Evolutionary conservation across 2,113 vertebrate species (phyloP).

Genomic region (rat (Rattus norvegicus)): DNA sequence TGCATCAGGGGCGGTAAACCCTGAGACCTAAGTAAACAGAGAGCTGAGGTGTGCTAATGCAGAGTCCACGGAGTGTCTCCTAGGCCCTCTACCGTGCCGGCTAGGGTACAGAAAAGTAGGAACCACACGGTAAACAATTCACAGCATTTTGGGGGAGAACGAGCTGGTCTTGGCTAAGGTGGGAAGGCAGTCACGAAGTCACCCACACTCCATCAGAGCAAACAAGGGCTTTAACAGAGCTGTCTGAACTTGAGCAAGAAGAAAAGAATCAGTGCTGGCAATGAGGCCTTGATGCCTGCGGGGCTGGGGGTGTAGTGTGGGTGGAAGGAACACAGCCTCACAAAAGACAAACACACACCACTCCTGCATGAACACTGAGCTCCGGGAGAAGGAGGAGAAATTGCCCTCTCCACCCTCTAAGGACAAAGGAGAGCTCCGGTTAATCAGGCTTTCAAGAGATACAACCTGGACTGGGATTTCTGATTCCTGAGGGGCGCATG

Average conservation of each 20-base stretch:
- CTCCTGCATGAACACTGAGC: background rate
- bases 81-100: background rate
- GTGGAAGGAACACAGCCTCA: conserved; percentile 12
- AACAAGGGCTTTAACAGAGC: conserved; percentile 57
- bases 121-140: background rate
- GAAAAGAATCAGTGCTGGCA: conserved; percentile 61
- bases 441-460: background rate
- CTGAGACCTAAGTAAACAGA: background rate
- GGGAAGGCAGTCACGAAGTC: conserved; percentile 68
- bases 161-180: conserved; percentile 45
- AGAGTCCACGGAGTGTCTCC: background rate
- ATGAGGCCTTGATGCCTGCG: background rate
- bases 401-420: background rate
- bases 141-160: background rate
- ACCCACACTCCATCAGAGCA: conserved; percentile 66
- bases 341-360: conserved; percentile 11
- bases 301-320: conserved; percentile 33
- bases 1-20: background rate
- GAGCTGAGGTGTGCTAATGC: background rate
- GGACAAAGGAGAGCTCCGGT: background rate
- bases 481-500: background rate
- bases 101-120: background rate
- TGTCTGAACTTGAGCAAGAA: conserved; percentile 66
- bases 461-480: too few relatives aligned
- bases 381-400: background rate